Evolutionary conservation across 2,888 invertebrate species (phyloP).

Genomic region (Drosophila paramelanica): DNA sequence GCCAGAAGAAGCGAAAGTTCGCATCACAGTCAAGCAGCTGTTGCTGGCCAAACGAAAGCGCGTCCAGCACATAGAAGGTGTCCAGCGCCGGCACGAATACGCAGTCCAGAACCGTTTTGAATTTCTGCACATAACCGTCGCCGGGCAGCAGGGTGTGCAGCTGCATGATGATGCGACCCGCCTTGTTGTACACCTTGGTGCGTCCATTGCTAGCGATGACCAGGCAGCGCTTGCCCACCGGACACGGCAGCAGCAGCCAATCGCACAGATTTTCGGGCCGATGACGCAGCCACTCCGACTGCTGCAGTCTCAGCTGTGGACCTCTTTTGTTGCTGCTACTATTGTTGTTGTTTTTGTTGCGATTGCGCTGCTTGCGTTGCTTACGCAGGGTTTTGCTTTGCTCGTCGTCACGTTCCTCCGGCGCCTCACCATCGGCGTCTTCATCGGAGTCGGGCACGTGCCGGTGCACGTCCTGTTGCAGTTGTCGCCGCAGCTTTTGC

Average conservation of each 20-base stretch:
- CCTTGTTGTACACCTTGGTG: constrained; percentile 90
- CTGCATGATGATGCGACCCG: constrained; percentile 87
- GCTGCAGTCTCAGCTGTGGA: constrained; percentile 88
- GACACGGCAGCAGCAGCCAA: constrained; percentile 92
- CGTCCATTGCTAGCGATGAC: constrained; percentile 90
- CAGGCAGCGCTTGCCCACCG: constrained; percentile 93
- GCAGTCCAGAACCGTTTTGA: constrained; percentile 90
- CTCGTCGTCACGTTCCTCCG: neutral
- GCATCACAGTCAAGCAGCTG: constrained; percentile 85
- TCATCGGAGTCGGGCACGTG: constrained; percentile 24
- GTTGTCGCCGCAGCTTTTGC: constrained; percentile 80
- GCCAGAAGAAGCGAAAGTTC: constrained; percentile 94
- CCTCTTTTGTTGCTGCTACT: constrained; percentile 26
- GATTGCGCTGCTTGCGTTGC: constrained; percentile 19
- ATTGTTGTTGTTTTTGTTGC: constrained; percentile 30
- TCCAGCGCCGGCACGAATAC: constrained; percentile 88
- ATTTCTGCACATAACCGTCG: constrained; percentile 54
- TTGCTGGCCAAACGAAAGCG: constrained; percentile 85
- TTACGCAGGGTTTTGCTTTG: constrained; percentile 21
- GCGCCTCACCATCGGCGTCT: constrained; percentile 12
- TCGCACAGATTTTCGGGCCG: constrained; percentile 91
- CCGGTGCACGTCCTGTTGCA: constrained; percentile 71
- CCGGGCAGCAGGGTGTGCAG: constrained; percentile 85
- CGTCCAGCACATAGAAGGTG: constrained; percentile 91
- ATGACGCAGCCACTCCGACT: constrained; percentile 97